Percentiles rank a stretch among this genome's conserved stretches.
Conservation (phyloP, 1,140 invertebrate species). For the Vollenhovia emeryi region DNA sequence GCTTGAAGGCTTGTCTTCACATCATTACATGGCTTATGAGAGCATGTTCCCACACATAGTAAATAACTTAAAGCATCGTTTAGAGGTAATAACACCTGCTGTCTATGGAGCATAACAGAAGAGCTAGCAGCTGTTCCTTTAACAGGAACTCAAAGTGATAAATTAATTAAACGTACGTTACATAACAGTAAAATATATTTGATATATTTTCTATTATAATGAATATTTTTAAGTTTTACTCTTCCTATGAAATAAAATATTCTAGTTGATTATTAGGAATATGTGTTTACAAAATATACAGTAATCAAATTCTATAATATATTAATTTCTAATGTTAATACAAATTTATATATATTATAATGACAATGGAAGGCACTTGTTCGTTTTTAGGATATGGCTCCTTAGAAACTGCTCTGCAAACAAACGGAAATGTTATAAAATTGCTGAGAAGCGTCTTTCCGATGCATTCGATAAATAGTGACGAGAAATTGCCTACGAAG, state of each 20-base stretch:
- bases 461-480: slow-evolving; percentile 78
- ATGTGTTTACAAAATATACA: slow-evolving; percentile 10
- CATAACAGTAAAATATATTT: neutral
- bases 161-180: slow-evolving; percentile 86
- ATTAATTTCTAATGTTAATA: neutral
- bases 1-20: slow-evolving; percentile 91
- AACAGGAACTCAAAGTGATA: slow-evolving; percentile 88
- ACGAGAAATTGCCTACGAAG: slow-evolving; percentile 33
- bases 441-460: slow-evolving; percentile 90
- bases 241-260: slow-evolving; percentile 14
- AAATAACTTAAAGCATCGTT: slow-evolving; percentile 87
- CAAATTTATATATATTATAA: neutral
- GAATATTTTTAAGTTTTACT: slow-evolving; percentile 29
- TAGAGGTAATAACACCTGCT: slow-evolving; percentile 91
- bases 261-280: neutral
- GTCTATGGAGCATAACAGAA: slow-evolving; percentile 90
- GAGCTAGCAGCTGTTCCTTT: slow-evolving; percentile 92
- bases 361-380: neutral
- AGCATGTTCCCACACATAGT: slow-evolving; percentile 87
- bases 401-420: slow-evolving; percentile 88
- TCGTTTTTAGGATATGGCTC: slow-evolving; percentile 87
- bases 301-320: neutral
- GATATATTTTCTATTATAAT: neutral
- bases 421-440: slow-evolving; percentile 88
- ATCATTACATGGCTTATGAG: slow-evolving; percentile 90